Conservation (phyloP, 1,140 invertebrate genomes). For the Zaprionus africanus region DNA sequence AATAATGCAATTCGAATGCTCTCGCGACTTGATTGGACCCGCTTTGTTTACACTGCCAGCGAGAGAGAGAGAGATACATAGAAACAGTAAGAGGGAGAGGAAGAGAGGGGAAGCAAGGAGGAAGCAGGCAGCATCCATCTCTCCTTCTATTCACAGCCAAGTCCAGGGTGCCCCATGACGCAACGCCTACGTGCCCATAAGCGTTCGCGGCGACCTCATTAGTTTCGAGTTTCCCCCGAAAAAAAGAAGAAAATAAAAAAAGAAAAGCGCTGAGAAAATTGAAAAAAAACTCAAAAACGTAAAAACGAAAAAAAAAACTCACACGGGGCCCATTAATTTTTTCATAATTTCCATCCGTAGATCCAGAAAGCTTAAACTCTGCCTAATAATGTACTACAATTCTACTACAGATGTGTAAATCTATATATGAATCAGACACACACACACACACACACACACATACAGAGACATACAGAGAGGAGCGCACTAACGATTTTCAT, state of each 20-base stretch:
- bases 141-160: constrained; percentile 8
- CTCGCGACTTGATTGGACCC: constrained; percentile 29
- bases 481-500: constrained; percentile 35
- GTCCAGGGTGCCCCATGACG: constrained; percentile 45
- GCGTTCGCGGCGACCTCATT: constrained; percentile 68
- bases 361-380: constrained; percentile 44
- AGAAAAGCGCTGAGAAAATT: constrained; percentile 8
- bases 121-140: neutral
- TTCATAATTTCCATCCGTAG: constrained; percentile 2
- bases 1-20: constrained; percentile 27
- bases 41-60: constrained; percentile 31
- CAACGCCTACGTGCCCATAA: constrained; percentile 46
- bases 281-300: neutral
- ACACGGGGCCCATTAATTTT: constrained; percentile 13
- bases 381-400: constrained; percentile 5
- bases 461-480: neutral
- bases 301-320: neutral
- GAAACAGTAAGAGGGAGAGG: neutral
- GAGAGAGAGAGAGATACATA: neutral
- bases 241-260: constrained; percentile 25
- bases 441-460: constrained; percentile 9
- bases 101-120: neutral
- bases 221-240: constrained; percentile 66
- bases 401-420: constrained; percentile 2
- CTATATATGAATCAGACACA: neutral